Evolutionary conservation across 2,888 invertebrate species (phyloP), one percentile per base, ranked within the genome.

Genomic region (Spodoptera exigua): DNA sequence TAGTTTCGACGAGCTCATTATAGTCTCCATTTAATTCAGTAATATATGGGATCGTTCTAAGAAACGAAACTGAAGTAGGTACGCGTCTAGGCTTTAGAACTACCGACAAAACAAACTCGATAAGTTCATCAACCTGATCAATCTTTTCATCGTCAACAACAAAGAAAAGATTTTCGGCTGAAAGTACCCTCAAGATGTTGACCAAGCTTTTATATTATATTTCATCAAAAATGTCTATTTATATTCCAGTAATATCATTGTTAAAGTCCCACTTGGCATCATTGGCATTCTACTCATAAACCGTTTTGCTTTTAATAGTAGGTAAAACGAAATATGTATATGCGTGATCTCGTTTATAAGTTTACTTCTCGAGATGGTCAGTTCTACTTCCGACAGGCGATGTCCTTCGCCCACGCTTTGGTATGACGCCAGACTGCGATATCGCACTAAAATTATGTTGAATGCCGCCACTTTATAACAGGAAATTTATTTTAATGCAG

Each of bases 401-500:
- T 57, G 67, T 63, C 47, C 46, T 49, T 34, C 61, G 40, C 67
- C 73, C 51, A 75, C 73, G 49, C 43, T 12, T 52, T 59, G 52
- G 55, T 45, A 48, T 47, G 36, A 35, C 61, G 67, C 59, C 55
- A 55, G 41, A 54, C 12, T 45, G 46, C 47, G 14, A 47, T 52
- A 18, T 57, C 54, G 59, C 40, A 45, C 51, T 55, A 41, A 58
- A 60, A 54, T 60, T 45, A 70, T 52, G 46, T 51, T 48, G 60
- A 48, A 74, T 41, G 16, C 54, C 45, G 46, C 14, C 34, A 48
- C 44, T 60, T 58, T 27, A 62, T n/a, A 54, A n/a, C 60, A 66
- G 47, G 67, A 71, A 66, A 70, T 74, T 46, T 53, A 62, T 59
- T 70, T 66, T 48, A 62, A 74, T 66, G 39, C 47, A 61, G 52